These are phyloP conservation scores for Myotis brandtii DNA, from an alignment of 2,113 vertebrate genomes.

Conservation along the genomic window DNA sequence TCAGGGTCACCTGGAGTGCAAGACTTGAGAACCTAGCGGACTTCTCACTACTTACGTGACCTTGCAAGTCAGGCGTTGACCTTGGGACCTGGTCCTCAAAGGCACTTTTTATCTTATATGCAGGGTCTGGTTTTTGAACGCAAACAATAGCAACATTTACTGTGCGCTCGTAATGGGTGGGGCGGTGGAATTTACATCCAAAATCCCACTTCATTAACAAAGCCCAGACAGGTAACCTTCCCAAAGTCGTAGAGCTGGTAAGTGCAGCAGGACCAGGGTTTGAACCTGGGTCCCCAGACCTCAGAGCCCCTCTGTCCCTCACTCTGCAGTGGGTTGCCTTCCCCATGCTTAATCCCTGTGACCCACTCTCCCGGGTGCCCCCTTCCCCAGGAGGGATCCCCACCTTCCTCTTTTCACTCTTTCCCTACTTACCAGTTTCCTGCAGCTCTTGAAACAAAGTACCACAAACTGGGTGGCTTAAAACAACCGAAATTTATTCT, in stretches of 20 bases:
- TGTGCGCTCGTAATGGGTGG: too few relatives aligned
- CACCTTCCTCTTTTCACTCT: neutral
- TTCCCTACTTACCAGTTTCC: neutral
- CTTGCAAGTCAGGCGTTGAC: neutral
- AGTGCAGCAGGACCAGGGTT: neutral
- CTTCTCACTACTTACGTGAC: neutral
- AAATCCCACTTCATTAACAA: neutral
- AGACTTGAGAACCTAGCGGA: neutral
- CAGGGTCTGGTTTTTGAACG: neutral
- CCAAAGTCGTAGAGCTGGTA: neutral
- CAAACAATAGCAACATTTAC: neutral
- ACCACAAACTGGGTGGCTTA: neutral
- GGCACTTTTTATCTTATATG: neutral
- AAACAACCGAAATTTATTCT: neutral
- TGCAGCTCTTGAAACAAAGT: neutral
- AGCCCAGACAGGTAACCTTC: neutral
- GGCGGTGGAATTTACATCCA: neutral
- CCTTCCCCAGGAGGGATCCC: neutral
- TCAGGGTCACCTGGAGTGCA: neutral
- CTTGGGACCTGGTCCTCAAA: neutral
- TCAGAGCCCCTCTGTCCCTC: too few relatives aligned
- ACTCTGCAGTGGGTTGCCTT: accelerated
- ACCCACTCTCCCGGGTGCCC: neutral
- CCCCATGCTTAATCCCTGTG: accelerated
- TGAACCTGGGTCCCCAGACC: neutral